These are phyloP conservation scores for Chorisops tibialis DNA, from an alignment of 2,888 invertebrate genomes.

Conservation along the genomic window DNA sequence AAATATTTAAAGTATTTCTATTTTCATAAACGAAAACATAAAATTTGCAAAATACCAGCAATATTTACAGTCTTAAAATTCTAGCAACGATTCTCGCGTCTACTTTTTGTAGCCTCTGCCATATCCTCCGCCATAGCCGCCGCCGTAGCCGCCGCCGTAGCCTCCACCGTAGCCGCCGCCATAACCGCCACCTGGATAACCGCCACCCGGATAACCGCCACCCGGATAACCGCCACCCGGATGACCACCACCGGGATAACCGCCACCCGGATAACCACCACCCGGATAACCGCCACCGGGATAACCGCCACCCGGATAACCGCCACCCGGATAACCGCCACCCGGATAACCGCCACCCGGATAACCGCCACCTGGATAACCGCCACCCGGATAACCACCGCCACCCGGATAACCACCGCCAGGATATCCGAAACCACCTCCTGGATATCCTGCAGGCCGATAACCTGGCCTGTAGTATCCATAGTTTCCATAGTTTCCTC, in stretches of 20 bases:
- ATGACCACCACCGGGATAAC: background rate
- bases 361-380: background rate
- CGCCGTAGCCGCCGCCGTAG: background rate
- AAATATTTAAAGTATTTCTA: no score
- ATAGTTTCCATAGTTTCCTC: no score
- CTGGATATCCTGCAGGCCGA: no score
- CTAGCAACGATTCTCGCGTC: no score
- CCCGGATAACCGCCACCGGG: background rate
- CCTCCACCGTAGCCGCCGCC: background rate
- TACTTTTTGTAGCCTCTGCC: background rate
- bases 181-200: background rate
- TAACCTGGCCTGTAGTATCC: no score
- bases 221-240: background rate
- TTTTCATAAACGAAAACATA: no score
- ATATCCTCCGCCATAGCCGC: background rate
- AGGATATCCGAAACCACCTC: background rate
- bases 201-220: background rate
- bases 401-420: slow-evolving; percentile 2
- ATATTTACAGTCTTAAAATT: no score
- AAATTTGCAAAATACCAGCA: no score
- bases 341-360: no score
- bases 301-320: no score
- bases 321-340: no score
- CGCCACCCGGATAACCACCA: background rate
- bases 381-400: no score